phyloP scores from a whole-genome alignment of 2,113 vertebrate genomes.

The Vicugna pacos region DNA sequence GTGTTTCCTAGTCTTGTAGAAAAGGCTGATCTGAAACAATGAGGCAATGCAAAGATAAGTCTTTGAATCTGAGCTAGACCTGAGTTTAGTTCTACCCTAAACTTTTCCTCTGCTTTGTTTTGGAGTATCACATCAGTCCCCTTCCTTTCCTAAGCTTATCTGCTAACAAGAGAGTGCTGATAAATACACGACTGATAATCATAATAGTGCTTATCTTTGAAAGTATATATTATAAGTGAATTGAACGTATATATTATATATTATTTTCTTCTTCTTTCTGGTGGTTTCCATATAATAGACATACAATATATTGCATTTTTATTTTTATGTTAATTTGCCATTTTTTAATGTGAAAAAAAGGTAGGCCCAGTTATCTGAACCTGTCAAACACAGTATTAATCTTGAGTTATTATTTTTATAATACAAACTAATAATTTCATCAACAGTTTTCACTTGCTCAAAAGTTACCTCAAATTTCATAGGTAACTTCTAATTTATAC shows the following conservation, averaged over 20 bases:
- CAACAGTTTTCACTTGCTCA: background rate
- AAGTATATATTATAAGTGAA: background rate
- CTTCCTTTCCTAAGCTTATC: background rate
- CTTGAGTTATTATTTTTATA: constrained; percentile 6
- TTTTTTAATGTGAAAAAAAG: background rate
- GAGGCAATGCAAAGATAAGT: background rate
- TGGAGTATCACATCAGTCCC: background rate
- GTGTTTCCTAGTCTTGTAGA: background rate
- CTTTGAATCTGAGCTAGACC: background rate
- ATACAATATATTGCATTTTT: background rate
- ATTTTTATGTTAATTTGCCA: constrained; percentile 23
- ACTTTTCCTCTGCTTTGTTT: background rate
- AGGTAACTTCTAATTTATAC: background rate
- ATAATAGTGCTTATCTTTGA: background rate
- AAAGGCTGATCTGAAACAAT: background rate
- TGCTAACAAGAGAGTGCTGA: background rate
- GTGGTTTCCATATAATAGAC: background rate
- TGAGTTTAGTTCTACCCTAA: background rate
- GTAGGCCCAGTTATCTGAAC: background rate
- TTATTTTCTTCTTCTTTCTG: background rate
- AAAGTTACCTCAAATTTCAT: background rate
- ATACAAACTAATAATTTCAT: background rate
- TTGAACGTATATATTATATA: background rate
- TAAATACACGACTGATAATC: background rate
- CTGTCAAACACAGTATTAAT: background rate